These are phyloP conservation scores for Idaea aversata DNA, from an alignment of 2,888 invertebrate species.

Conservation along the genomic window DNA sequence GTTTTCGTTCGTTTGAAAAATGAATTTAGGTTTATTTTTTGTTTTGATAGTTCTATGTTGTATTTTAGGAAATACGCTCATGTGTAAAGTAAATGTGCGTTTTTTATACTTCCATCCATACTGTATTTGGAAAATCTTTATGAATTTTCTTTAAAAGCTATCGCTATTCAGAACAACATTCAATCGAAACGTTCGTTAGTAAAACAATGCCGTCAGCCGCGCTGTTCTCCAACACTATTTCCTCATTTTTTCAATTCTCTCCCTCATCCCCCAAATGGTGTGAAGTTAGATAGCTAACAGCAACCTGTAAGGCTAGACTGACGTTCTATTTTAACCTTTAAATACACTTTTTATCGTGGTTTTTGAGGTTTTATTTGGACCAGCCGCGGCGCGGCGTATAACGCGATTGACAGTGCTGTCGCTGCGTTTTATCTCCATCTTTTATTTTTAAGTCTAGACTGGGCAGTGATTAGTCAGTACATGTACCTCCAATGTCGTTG, in stretches of 20 bases:
- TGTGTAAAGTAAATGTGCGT: background rate
- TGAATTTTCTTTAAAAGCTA: background rate
- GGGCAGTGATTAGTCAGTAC: slow-evolving; percentile 58
- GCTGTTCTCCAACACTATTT: slow-evolving; percentile 27
- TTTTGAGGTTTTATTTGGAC: slow-evolving; percentile 14
- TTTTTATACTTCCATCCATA: background rate
- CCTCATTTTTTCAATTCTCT: slow-evolving; percentile 32
- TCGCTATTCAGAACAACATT: slow-evolving; percentile 24
- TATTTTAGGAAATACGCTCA: background rate
- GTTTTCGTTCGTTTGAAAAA: slow-evolving; percentile 48
- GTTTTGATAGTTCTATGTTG: slow-evolving; percentile 13
- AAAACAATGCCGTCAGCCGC: slow-evolving; percentile 21
- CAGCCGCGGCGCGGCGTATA: slow-evolving; percentile 9
- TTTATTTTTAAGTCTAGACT: slow-evolving; percentile 50
- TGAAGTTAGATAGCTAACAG: slow-evolving; percentile 49
- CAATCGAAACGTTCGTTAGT: slow-evolving; percentile 25
- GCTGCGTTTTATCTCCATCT: slow-evolving; percentile 42
- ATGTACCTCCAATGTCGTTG: slow-evolving; percentile 41
- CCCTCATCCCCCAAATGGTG: slow-evolving; percentile 41
- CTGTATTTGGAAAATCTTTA: background rate
- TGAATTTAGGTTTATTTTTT: slow-evolving; percentile 37
- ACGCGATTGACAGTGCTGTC: slow-evolving; percentile 57
- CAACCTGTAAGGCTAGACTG: slow-evolving; percentile 37
- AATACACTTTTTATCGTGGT: slow-evolving; percentile 44
- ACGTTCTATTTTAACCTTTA: slow-evolving; percentile 55